Evolutionary conservation across 2,888 invertebrate species (phyloP).

Genomic region (Nemurella pictetii): DNA sequence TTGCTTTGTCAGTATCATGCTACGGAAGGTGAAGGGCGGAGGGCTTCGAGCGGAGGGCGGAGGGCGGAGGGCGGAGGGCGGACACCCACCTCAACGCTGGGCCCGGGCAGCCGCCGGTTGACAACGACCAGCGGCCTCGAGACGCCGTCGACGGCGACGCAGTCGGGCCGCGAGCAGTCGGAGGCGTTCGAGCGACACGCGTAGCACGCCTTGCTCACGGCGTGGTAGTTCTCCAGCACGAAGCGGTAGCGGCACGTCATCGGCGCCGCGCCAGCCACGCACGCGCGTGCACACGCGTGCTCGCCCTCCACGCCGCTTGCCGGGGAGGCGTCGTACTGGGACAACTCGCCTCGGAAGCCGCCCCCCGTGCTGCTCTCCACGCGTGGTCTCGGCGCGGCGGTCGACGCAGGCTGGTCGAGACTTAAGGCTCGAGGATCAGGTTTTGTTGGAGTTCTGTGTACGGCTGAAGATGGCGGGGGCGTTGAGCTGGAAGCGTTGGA

Average conservation of each 20-base stretch:
- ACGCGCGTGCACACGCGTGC: slow-evolving; percentile 69
- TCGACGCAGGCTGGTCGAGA: too few relatives aligned
- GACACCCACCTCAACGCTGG: slow-evolving; percentile 70
- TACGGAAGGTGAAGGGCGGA: too few relatives aligned
- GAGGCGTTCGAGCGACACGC: slow-evolving; percentile 74
- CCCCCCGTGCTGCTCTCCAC: too few relatives aligned
- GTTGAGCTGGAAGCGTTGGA: too few relatives aligned
- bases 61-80: too few relatives aligned
- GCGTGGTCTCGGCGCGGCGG: too few relatives aligned
- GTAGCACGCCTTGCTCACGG: slow-evolving; percentile 87
- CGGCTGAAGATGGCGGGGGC: too few relatives aligned
- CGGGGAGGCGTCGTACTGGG: too few relatives aligned
- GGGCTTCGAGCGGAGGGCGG: too few relatives aligned
- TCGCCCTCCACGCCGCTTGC: neutral
- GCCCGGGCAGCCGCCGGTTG: slow-evolving; percentile 87
- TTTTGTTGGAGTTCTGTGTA: too few relatives aligned
- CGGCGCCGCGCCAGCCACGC: slow-evolving; percentile 60
- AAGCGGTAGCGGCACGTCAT: slow-evolving; percentile 75
- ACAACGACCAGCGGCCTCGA: slow-evolving; percentile 74
- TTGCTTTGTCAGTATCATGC: too few relatives aligned
- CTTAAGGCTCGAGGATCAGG: too few relatives aligned
- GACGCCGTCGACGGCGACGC: slow-evolving; percentile 82
- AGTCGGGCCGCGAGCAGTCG: slow-evolving; percentile 78
- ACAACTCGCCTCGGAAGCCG: neutral
- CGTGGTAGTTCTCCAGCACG: slow-evolving; percentile 79